Base-by-base conservation (phyloP, 92 coral and sea anemone genomes). In the Zoanthus sociatus region DNA sequence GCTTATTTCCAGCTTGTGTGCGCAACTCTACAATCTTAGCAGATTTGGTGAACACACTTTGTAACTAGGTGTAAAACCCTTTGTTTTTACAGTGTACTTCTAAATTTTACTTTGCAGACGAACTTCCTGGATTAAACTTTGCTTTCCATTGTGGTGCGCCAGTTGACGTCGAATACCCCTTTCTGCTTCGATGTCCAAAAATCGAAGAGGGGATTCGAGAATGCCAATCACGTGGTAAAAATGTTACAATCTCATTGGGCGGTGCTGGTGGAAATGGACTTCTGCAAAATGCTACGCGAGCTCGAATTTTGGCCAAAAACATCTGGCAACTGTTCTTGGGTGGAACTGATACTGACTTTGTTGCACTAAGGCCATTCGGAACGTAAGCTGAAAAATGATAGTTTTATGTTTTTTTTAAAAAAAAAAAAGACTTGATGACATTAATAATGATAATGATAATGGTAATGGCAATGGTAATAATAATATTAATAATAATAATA, bases 141-240 rank as follows among this genome's bases (percentile, higher is more conserved):
- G 78, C 78, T n/a, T 75, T 75, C 20, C 78, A 75, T 17, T 75
- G 78, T 11, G 37, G 15, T 32, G 47, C 42, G 26, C 37, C 60
- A 17, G 78, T 75, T 26, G 47, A 46, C 9, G 37, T 3, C 9
- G 78, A 75, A 17, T 54, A 75, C 4, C 78, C 61, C 3, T 14
- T 17, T n/a, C 60, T 75, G 21, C 11, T 75, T 31, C 78, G 78
- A 13, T 75, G 78, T 46, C 78, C 78, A 4, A 7, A 7, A 75
- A 75, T 75, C 30, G 78, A 75, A 46, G 16, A 75, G 5, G 78
- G 78, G n/a, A 75, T 75, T n/a, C 47, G 15, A 48, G 78, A 75
- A 30, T 75, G 78, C 16, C 78, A 75, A n/a, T 51, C 61, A n/a
- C 78, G 78, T 47, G 78, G 78, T 18, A 75, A 75, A 54, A 75